Evolutionary conservation across 2,888 invertebrate genomes (phyloP), one percentile per base, ranked within the genome.

Genomic region (Epistrophe grossulariae): DNA sequence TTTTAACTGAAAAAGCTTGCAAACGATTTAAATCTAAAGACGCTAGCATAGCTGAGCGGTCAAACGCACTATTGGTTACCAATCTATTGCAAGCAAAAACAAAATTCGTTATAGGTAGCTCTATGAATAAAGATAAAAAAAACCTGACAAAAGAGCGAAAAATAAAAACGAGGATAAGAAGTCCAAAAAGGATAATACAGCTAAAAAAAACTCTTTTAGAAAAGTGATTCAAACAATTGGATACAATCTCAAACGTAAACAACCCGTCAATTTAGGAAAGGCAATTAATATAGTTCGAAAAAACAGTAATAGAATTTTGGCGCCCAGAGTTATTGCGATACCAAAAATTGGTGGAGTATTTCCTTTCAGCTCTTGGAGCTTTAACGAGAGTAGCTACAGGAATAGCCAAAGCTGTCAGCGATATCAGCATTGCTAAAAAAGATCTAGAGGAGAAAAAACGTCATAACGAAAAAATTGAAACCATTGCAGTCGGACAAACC

Each of bases 1-100:
- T 45, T 45, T 45, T 45, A 45, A 45, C 45, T 45, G 45, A 17
- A 45, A 45, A 45, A 17, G 45, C 45, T 45, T 45, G 45, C n/a
- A n/a, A 17, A 43, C 15, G 43, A 43, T 5, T 43, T 43, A 3
- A 43, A 43, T 43, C 43, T 2, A 15, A 15, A 15, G 15, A 43
- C 15, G 43, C 43, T 13, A 15, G 43, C 15, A 15, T 15, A 15
- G 43, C 15, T 43, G 43, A 43, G 6, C 4, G 6, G 43, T 15
- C 43, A 43, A 43, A 43, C 15, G 43, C 43, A 43, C 43, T 43
- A 43, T 15, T 43, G 43, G 43, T 43, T 43, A 43, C 15, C 13
- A 15, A 43, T 43, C 43, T 43, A 15, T 5, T 43, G 15, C 15
- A 43, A 6, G 15, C 15, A 43, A 43, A 43, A 43, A 43, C 15